Percentiles rank a stretch among this genome's conserved stretches.
Evolutionary conservation across 2,797 vertebrate genomes (phyloP).

Genomic region (Sebastes nivosus): DNA sequence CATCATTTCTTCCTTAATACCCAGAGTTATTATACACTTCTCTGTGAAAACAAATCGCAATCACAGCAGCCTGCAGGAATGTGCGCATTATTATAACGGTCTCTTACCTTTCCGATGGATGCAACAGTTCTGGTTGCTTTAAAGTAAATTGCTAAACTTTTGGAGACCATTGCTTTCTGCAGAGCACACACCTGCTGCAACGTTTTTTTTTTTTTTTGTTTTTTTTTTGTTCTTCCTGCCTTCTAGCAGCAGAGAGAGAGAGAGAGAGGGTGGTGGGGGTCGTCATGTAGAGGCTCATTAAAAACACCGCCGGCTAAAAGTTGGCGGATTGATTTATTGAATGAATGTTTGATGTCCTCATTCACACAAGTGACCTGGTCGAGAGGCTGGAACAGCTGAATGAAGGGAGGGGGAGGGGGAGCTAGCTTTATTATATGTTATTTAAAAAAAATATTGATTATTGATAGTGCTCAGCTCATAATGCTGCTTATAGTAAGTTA

Average conservation of each 20-base stretch:
- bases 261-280: conserved; percentile 20
- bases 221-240: not conserved
- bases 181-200: conserved; percentile 78
- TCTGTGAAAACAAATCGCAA: not conserved
- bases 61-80: conserved; percentile 4
- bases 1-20: not conserved
- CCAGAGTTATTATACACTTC: not conserved
- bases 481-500: conserved; percentile 55
- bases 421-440: not conserved
- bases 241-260: not conserved
- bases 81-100: conserved; percentile 15
- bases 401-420: not conserved
- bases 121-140: conserved; percentile 58
- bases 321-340: conserved; percentile 77
- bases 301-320: conserved; percentile 71
- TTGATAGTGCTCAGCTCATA: conserved; percentile 49
- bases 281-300: conserved; percentile 70
- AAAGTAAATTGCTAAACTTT: conserved; percentile 48
- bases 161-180: conserved; percentile 12
- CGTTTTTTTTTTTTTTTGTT: not conserved
- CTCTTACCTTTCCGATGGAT: conserved; percentile 69
- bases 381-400: conserved; percentile 26
- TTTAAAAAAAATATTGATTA: conserved; percentile 57
- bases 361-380: conserved; percentile 54
- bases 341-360: conserved; percentile 72